Evolutionary conservation across 1,140 invertebrate species (phyloP).

Genomic region (Heliconius hermathena): DNA sequence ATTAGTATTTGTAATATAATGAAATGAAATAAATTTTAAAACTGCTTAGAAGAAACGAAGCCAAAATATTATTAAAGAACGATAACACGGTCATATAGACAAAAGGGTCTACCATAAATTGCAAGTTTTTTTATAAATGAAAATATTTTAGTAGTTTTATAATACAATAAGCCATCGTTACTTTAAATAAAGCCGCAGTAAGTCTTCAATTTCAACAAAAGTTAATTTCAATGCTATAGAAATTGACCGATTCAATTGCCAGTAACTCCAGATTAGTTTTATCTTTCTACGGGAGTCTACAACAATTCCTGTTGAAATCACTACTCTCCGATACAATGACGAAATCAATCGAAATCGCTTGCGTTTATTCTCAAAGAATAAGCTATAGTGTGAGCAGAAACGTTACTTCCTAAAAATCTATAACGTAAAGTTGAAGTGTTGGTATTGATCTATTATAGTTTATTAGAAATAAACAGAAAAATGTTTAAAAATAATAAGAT

Average conservation of each 20-base stretch:
- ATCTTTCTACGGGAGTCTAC: conserved; percentile 57
- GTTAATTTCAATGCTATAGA: conserved; percentile 32
- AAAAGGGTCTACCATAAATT: no score
- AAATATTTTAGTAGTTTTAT: neutral
- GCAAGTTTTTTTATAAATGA: no score
- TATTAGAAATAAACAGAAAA: no score
- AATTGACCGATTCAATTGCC: conserved; percentile 45
- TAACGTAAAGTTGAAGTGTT: no score
- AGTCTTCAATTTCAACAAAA: conserved; percentile 6
- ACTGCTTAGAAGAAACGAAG: no score
- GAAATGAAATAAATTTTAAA: no score
- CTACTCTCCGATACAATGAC: conserved; percentile 60
- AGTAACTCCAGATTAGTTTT: conserved; percentile 44
- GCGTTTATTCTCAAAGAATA: conserved; percentile 57
- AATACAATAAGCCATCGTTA: neutral
- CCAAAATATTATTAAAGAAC: no score
- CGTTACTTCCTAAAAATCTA: neutral
- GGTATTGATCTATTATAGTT: no score
- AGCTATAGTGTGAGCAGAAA: conserved; percentile 1
- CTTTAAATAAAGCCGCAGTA: neutral
- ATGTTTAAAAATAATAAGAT: no score
- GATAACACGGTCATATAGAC: no score
- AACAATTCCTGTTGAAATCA: conserved; percentile 67
- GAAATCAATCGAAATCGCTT: conserved; percentile 60
- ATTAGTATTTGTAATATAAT: no score